Evolutionary conservation across 2,888 invertebrate genomes (phyloP), one percentile per base, ranked within the genome.

Genomic region (Caenorhabditis panamensis): DNA sequence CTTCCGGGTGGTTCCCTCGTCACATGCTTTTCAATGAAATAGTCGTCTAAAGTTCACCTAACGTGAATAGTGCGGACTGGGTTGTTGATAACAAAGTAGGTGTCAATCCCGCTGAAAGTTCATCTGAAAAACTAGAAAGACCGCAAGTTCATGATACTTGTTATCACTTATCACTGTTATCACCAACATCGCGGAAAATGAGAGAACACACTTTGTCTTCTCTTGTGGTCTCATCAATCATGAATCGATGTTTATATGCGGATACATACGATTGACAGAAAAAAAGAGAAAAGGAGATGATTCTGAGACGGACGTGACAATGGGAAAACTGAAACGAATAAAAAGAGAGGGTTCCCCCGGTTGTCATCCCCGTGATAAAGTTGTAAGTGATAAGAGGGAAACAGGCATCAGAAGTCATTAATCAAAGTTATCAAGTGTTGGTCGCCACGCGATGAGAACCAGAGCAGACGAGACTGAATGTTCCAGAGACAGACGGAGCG

Each of bases 71-170:
- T 36, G 5, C 36, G 5, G 41, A 41, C 13, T 9, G 13, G 41
- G 41, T 47, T n/a, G 47, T 6, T 18, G 18, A 20, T n/a, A 9
- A 3, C 36, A 36, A 36, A 36, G 36, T 36, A 36, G 6, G 11
- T 36, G 47, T 9, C 3, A 18, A 18, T 20, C 47, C 3, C 18
- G 18, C n/a, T 2, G 47, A 47, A 18, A 47, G 47, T 47, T 11
- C 47, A 47, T 47, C 47, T 68, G 20, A 44, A 22, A 37, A 26
- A 53, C 36, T 20, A 36, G 51, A 22, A 69, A 69, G 68, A 69
- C 61, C 68, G 51, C 68, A 69, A 69, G 68, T 69, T 69, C 68
- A 56, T 51, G 51, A 58, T 47, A 58, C 67, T 47, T 58, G 67
- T 68, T 41, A 41, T 41, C 41, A 41, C 41, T 41, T 41, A 6